Conservation (phyloP, 2,888 invertebrate species). For the Orthosia gothica region DNA sequence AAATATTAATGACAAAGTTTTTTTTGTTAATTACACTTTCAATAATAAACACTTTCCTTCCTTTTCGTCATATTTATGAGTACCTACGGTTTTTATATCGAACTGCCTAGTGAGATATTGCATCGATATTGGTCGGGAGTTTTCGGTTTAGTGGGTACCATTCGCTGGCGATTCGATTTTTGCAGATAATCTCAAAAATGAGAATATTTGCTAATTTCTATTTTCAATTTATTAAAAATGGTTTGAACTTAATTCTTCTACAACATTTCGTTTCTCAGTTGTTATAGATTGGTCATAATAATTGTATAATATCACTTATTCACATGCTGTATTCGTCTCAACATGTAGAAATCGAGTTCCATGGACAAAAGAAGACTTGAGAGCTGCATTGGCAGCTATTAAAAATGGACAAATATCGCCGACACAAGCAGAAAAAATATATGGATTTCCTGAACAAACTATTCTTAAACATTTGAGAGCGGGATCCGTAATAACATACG, state of each 20-base stretch:
- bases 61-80: neutral
- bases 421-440: neutral
- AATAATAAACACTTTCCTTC: neutral
- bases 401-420: neutral
- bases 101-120: neutral
- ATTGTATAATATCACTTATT: neutral
- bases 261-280: neutral
- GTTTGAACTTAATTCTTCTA: no score
- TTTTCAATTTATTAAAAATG: no score
- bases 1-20: neutral
- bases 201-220: no score
- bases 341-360: no score
- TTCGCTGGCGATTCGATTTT: neutral
- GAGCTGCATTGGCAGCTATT: conserved; percentile 11
- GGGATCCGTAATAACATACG: neutral
- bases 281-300: neutral
- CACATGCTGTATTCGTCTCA: no score
- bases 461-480: conserved; percentile 3
- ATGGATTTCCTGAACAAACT: conserved; percentile 20
- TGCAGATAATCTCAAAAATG: no score
- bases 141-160: neutral
- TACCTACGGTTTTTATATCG: neutral
- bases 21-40: neutral
- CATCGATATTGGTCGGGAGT: neutral
- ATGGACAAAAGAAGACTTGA: conserved; percentile 11